Conservation (phyloP, 2,888 invertebrate species). For the Scotopteryx bipunctaria region DNA sequence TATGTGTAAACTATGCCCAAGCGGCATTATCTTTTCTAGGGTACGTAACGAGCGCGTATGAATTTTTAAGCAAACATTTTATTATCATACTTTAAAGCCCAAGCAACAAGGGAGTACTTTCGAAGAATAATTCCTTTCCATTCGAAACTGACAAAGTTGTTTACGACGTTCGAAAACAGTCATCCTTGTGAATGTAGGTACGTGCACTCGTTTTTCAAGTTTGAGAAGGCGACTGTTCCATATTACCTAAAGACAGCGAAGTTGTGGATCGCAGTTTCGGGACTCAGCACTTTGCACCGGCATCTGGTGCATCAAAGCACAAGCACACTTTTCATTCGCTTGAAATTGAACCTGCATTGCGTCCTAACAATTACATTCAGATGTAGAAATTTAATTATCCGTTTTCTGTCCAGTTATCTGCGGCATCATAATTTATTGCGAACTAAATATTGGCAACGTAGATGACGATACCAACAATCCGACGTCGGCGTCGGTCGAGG, state of each 20-base stretch:
- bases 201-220: slow-evolving; percentile 60
- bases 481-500: slow-evolving; percentile 53
- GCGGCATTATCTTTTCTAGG: slow-evolving; percentile 47
- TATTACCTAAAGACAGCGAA: slow-evolving; percentile 60
- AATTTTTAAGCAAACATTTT: slow-evolving; percentile 43
- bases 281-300: slow-evolving; percentile 57
- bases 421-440: slow-evolving; percentile 53
- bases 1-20: slow-evolving; percentile 61
- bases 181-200: slow-evolving; percentile 49
- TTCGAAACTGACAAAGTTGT: slow-evolving; percentile 62
- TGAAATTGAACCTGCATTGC: slow-evolving; percentile 48
- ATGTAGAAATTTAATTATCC: slow-evolving; percentile 52
- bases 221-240: slow-evolving; percentile 60
- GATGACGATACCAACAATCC: slow-evolving; percentile 64
- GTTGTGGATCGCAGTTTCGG: slow-evolving; percentile 51
- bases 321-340: slow-evolving; percentile 47
- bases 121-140: slow-evolving; percentile 56
- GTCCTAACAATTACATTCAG: slow-evolving; percentile 50
- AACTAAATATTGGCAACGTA: slow-evolving; percentile 60
- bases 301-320: slow-evolving; percentile 59
- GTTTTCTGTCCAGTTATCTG: slow-evolving; percentile 41
- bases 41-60: slow-evolving; percentile 39
- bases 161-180: slow-evolving; percentile 58
- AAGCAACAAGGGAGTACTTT: slow-evolving; percentile 46
- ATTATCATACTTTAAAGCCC: slow-evolving; percentile 37